These are phyloP conservation scores for Masnerella sp. DNA, from an alignment of 2,888 invertebrate species.

Conservation along the genomic window DNA sequence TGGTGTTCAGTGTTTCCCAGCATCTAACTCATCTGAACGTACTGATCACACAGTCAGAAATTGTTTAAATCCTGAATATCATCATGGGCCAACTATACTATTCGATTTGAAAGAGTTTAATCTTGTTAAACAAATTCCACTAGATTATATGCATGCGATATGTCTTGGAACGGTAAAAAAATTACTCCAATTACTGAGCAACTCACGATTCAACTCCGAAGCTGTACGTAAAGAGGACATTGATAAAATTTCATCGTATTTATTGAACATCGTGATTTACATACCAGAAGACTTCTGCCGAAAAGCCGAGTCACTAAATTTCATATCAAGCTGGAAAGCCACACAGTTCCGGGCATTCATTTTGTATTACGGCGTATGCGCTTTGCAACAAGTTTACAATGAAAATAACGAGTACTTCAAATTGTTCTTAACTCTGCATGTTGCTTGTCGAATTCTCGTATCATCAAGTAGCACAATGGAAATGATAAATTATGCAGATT, in stretches of 20 bases:
- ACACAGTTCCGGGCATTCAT: not conserved
- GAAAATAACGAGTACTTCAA: not conserved
- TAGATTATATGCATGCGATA: slow-evolving; percentile 6
- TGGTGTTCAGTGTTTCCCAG: not conserved
- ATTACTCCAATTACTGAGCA: not conserved
- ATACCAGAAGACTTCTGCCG: not conserved
- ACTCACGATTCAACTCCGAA: not conserved
- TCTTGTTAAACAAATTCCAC: slow-evolving; percentile 6
- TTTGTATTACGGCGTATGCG: not conserved
- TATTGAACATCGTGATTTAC: not conserved
- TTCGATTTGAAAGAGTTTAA: slow-evolving; percentile 2
- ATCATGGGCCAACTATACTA: not conserved
- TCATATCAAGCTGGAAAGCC: not conserved
- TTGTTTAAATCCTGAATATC: not conserved
- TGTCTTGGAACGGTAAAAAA: not conserved
- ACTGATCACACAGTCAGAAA: not conserved
- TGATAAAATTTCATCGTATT: not conserved
- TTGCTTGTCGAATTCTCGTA: slow-evolving; percentile 1
- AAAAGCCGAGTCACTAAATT: not conserved
- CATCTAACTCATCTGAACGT: not conserved
- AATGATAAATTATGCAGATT: not conserved
- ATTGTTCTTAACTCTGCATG: not conserved
- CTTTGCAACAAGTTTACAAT: not conserved
- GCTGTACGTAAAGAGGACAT: not conserved
- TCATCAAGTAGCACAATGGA: not conserved